phyloP scores from a whole-genome alignment of 1,140 invertebrate genomes.

The Cepaea nemoralis region DNA sequence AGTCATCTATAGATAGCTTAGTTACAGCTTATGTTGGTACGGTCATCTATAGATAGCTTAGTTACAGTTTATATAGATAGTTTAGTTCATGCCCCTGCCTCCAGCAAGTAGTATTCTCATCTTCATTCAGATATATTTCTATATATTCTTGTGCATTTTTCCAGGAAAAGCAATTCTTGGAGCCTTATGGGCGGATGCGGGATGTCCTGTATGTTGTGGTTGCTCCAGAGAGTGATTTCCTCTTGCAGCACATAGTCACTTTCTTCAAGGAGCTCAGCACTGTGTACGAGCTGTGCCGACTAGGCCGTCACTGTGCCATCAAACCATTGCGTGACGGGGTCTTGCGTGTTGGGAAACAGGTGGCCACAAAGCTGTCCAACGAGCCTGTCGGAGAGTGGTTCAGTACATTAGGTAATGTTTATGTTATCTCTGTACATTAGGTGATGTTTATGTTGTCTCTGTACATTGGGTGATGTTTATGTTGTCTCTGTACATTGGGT shows the following conservation, averaged over 20 bases:
- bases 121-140: too few species aligned
- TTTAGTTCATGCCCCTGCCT: too few species aligned
- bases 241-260: slow-evolving; percentile 82
- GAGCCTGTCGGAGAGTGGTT: slow-evolving; percentile 93
- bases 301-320: slow-evolving; percentile 90
- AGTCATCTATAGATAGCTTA: too few species aligned
- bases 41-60: too few species aligned
- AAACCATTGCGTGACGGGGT: slow-evolving; percentile 89
- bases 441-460: too few species aligned
- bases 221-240: slow-evolving; percentile 89
- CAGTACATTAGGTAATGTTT: slow-evolving; percentile 76
- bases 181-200: slow-evolving; percentile 91
- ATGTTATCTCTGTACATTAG: slow-evolving; percentile 7
- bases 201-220: slow-evolving; percentile 96
- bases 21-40: too few species aligned
- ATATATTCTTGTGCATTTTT: slow-evolving; percentile 27
- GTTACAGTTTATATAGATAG: too few species aligned
- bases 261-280: slow-evolving; percentile 95
- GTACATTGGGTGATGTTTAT: too few species aligned
- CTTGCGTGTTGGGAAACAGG: slow-evolving; percentile 84
- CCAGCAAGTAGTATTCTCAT: too few species aligned
- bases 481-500: too few species aligned
- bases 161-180: slow-evolving; percentile 88
- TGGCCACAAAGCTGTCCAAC: slow-evolving; percentile 76
- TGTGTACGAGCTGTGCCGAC: slow-evolving; percentile 90